A percentile compares a stretch with the other conserved stretches of the same genome.
These are phyloP conservation scores for Orthonevra nobilis DNA, from an alignment of 2,888 invertebrate species.

Conservation along the genomic window DNA sequence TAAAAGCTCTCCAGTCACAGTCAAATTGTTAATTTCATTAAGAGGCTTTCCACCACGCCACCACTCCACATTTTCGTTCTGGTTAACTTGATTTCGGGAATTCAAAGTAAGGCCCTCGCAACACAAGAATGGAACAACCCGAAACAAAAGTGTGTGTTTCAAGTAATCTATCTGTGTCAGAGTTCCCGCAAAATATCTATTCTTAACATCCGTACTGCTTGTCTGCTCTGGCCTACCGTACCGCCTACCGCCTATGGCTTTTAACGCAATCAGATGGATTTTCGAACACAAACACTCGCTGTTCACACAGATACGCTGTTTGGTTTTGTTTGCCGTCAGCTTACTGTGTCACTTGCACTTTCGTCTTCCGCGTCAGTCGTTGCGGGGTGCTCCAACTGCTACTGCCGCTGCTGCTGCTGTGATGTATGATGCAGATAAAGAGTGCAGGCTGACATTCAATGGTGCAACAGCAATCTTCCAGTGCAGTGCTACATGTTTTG, in stretches of 20 bases:
- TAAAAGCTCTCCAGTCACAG: no score
- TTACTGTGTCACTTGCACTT: slow-evolving; percentile 67
- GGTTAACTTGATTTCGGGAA: slow-evolving; percentile 59
- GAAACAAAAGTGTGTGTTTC: slow-evolving; percentile 10
- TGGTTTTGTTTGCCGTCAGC: slow-evolving; percentile 57
- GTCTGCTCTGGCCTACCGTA: not conserved
- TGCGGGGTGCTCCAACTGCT: not conserved
- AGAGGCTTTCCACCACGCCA: not conserved
- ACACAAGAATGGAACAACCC: not conserved
- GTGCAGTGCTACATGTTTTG: slow-evolving; percentile 7
- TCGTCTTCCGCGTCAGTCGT: slow-evolving; percentile 4
- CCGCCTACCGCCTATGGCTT: not conserved
- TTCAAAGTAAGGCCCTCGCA: slow-evolving; percentile 11
- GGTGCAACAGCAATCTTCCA: slow-evolving; percentile 28
- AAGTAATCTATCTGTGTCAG: slow-evolving; percentile 48
- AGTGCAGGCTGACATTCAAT: slow-evolving; percentile 15
- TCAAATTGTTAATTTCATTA: slow-evolving; percentile 22
- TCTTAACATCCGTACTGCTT: slow-evolving; percentile 21
- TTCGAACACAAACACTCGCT: not conserved
- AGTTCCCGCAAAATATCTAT: slow-evolving; percentile 56
- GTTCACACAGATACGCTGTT: slow-evolving; percentile 28
- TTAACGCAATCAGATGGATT: slow-evolving; percentile 4
- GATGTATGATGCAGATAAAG: slow-evolving; percentile 28
- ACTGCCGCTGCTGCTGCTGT: not conserved
- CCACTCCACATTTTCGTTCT: slow-evolving; percentile 26